phyloP scores from a whole-genome alignment of 2,888 invertebrate genomes.

The Panorpa germanica region DNA sequence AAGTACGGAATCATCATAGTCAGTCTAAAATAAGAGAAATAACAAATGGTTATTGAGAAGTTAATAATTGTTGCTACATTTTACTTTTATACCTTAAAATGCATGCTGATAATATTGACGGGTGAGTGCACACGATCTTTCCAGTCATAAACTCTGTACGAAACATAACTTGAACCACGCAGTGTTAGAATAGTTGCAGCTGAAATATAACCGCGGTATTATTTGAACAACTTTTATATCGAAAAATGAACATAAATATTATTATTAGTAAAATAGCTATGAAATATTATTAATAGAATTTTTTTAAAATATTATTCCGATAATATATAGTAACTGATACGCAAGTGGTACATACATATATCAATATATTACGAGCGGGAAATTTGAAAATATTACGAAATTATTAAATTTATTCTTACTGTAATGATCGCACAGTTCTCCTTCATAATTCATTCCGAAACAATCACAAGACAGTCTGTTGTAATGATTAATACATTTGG shows the following conservation, averaged over 20 bases:
- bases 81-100: slow-evolving; percentile 49
- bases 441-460: slow-evolving; percentile 81
- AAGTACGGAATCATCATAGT: slow-evolving; percentile 77
- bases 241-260: too few species aligned
- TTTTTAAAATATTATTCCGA: too few species aligned
- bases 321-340: too few species aligned
- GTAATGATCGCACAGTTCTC: slow-evolving; percentile 77
- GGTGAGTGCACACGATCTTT: slow-evolving; percentile 79
- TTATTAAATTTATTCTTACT: slow-evolving; percentile 38
- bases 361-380: too few species aligned
- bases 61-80: slow-evolving; percentile 10
- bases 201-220: slow-evolving; percentile 30
- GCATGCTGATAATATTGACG: slow-evolving; percentile 67
- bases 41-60: slow-evolving; percentile 5
- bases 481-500: slow-evolving; percentile 82
- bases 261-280: too few species aligned
- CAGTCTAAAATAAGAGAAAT: slow-evolving; percentile 37
- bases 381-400: not conserved
- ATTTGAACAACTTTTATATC: too few species aligned
- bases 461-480: slow-evolving; percentile 81
- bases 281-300: too few species aligned
- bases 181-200: slow-evolving; percentile 75
- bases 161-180: slow-evolving; percentile 80
- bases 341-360: too few species aligned
- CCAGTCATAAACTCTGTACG: slow-evolving; percentile 84